A percentile compares a stretch with the other conserved stretches of the same genome.
Conservation (phyloP, 2,797 vertebrate genomes). For the Cryptoprocta ferox region DNA sequence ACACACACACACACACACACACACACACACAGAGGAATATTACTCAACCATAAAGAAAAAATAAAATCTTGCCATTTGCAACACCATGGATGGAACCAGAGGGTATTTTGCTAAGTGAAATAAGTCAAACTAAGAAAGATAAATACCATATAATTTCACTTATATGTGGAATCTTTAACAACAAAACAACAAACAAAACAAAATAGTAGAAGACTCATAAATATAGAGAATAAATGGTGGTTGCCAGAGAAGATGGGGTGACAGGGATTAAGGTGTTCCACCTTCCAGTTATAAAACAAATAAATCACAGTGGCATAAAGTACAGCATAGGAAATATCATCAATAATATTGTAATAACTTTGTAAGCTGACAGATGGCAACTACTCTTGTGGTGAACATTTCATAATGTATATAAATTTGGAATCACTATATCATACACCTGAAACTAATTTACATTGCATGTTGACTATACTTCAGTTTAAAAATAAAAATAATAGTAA, state of each 20-base stretch:
- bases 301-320: not conserved
- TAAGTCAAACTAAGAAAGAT: too few species aligned
- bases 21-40: too few species aligned
- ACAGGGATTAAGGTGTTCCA: not conserved
- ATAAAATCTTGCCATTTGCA: too few species aligned
- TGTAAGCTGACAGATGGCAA: not conserved
- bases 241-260: not conserved
- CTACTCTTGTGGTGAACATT: not conserved
- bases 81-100: too few species aligned
- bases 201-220: not conserved
- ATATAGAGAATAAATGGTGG: not conserved
- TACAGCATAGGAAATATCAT: not conserved
- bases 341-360: not conserved
- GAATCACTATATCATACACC: not conserved
- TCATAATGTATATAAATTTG: not conserved
- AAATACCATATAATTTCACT: too few species aligned
- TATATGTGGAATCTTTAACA: too few species aligned
- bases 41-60: too few species aligned
- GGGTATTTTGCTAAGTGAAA: too few species aligned
- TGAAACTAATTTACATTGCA: not conserved
- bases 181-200: not conserved
- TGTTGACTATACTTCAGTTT: not conserved
- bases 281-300: not conserved
- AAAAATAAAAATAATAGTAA: not conserved
- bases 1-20: too few species aligned